phyloP scores from a whole-genome alignment of 2,888 invertebrate species.

The Rhingia campestris region DNA sequence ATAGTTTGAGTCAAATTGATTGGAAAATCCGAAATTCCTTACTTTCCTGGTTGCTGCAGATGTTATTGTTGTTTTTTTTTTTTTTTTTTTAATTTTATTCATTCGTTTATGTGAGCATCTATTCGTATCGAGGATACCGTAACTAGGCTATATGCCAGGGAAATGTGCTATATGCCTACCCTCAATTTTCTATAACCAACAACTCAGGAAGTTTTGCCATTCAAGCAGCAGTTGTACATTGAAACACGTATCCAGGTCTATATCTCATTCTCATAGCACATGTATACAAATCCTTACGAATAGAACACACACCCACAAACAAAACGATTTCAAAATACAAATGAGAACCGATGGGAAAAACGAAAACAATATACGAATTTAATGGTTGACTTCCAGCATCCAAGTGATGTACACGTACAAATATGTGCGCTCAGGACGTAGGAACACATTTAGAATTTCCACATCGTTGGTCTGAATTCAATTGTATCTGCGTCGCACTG shows the following conservation, averaged over 20 bases:
- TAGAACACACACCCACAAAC: constrained; percentile 2
- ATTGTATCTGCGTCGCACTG: constrained; percentile 2
- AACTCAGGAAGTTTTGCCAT: constrained; percentile 49
- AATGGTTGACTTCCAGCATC: constrained; percentile 63
- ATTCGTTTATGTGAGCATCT: constrained; percentile 24
- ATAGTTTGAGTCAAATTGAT: constrained; percentile 70
- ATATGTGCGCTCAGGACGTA: constrained; percentile 10
- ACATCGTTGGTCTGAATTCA: constrained; percentile 41
- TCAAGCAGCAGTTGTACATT: constrained; percentile 42
- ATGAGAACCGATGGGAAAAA: constrained; percentile 33
- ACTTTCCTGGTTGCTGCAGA: constrained; percentile 30
- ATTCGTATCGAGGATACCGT: constrained; percentile 27
- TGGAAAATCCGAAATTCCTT: constrained; percentile 72
- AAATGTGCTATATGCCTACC: background rate
- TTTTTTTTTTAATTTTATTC: constrained; percentile 40
- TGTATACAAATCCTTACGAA: constrained; percentile 66
- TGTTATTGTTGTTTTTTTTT: constrained; percentile 15
- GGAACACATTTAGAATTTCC: constrained; percentile 43
- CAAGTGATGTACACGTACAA: constrained; percentile 53
- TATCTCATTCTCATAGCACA: constrained; percentile 45
- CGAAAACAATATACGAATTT: constrained; percentile 66
- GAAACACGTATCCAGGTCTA: constrained; percentile 54
- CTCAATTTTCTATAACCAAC: constrained; percentile 30
- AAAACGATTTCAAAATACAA: constrained; percentile 63
- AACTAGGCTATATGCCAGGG: background rate